Evolutionary conservation across 2,113 vertebrate genomes (phyloP).

Genomic region (Perca fluviatilis): DNA sequence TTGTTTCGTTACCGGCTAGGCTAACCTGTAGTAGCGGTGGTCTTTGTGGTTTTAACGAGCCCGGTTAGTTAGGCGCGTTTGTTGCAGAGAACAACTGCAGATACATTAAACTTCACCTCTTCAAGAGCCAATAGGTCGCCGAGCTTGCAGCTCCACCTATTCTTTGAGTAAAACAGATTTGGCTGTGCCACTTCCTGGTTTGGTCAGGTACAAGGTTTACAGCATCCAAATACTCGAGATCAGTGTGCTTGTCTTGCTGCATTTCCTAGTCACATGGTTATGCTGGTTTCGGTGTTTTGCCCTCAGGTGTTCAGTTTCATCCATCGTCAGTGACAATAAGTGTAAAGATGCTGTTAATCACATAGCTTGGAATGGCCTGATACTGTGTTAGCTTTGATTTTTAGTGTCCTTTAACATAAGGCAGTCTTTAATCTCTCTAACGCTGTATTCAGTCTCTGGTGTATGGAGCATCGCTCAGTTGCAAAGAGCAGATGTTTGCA

Average conservation of each 20-base stretch:
- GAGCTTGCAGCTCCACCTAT: not conserved
- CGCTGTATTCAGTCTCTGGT: slow-evolving; percentile 31
- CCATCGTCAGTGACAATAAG: not conserved
- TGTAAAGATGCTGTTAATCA: not conserved
- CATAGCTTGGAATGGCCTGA: not conserved
- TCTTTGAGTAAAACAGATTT: not conserved
- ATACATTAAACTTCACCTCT: not conserved
- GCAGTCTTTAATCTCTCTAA: slow-evolving; percentile 31
- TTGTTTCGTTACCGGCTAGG: no score
- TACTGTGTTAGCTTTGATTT: slow-evolving; percentile 2
- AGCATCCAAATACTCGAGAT: not conserved
- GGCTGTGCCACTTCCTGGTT: not conserved
- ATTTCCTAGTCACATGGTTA: not conserved
- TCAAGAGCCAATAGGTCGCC: not conserved
- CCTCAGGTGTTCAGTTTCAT: not conserved
- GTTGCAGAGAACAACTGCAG: no score
- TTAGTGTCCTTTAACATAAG: not conserved
- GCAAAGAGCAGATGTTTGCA: slow-evolving; percentile 71
- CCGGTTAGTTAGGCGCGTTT: no score
- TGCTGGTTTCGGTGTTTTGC: not conserved
- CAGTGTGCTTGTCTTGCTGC: not conserved
- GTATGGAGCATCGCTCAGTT: slow-evolving; percentile 36
- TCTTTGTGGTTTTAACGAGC: no score
- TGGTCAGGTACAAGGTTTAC: not conserved
- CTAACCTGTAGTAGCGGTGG: no score